A percentile compares a stretch with the other conserved stretches of the same genome.
Conservation (phyloP, 2,888 invertebrate species). For the Endomychus coccineus region DNA sequence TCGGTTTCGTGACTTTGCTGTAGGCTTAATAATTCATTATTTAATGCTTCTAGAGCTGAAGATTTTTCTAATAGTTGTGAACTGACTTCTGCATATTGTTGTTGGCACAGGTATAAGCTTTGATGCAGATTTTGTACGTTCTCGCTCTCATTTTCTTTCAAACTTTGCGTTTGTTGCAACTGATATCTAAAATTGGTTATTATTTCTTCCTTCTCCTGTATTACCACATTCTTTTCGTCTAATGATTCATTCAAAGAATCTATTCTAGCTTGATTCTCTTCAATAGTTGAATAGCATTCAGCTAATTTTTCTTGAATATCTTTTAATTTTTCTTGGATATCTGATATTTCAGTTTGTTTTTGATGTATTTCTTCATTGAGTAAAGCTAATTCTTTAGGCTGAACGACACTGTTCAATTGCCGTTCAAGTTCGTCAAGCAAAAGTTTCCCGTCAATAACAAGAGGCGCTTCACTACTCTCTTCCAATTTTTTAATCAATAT, state of each 20-base stretch:
- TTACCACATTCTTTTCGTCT: not conserved
- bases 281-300: conserved; percentile 1
- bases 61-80: conserved; percentile 22
- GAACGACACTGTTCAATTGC: conserved; percentile 16
- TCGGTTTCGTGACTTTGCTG: conserved; percentile 25
- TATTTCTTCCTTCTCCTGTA: conserved; percentile 22
- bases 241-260: conserved; percentile 8
- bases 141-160: conserved; percentile 29
- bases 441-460: conserved; percentile 27
- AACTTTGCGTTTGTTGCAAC: conserved; percentile 20
- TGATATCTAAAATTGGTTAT: conserved; percentile 23
- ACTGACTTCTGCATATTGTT: conserved; percentile 20
- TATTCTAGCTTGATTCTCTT: conserved; percentile 18
- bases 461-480: conserved; percentile 21
- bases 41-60: conserved; percentile 19
- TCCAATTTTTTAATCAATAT: conserved; percentile 28
- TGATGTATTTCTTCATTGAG: conserved; percentile 5
- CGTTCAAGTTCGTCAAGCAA: conserved; percentile 26
- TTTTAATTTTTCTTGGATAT: conserved; percentile 3
- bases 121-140: conserved; percentile 27
- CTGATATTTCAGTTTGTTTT: conserved; percentile 1
- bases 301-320: not conserved
- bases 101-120: conserved; percentile 24
- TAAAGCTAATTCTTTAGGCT: conserved; percentile 6
- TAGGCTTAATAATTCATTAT: conserved; percentile 20